Evolutionary conservation across 2,113 vertebrate genomes (phyloP).

Genomic region (Prinia subflava): DNA sequence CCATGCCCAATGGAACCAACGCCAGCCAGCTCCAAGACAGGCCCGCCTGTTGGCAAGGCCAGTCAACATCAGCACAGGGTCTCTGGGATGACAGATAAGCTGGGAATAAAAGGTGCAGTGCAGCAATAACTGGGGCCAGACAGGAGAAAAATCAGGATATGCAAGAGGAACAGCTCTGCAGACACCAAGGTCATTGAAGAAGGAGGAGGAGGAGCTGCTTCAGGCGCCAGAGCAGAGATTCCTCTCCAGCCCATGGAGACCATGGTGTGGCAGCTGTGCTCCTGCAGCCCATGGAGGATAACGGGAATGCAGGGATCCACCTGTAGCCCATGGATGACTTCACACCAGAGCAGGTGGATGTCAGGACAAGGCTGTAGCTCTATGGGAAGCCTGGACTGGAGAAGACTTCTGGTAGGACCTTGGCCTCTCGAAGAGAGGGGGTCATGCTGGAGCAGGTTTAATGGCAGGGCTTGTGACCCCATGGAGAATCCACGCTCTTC

Average conservation of each 20-base stretch:
- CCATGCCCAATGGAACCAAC: background rate
- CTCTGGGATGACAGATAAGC: background rate
- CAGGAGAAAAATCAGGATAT: background rate
- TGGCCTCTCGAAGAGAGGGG: background rate
- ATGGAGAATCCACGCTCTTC: fast-evolving
- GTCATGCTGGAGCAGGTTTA: background rate
- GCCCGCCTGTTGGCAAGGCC: background rate
- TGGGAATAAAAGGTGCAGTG: background rate
- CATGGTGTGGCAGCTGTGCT: background rate
- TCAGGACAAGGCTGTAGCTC: background rate
- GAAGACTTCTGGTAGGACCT: background rate
- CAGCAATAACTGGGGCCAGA: background rate
- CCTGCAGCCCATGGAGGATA: background rate
- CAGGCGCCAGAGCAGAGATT: background rate
- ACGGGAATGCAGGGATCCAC: fast-evolving
- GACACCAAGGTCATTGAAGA: background rate
- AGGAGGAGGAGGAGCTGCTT: background rate
- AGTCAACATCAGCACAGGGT: background rate
- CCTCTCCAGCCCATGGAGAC: background rate
- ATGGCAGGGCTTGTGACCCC: background rate
- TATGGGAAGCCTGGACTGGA: background rate
- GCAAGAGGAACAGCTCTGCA: background rate
- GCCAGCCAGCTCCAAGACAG: fast-evolving
- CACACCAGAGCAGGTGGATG: background rate
- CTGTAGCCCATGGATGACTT: background rate